Base-by-base conservation (phyloP, 2,797 vertebrate species). In the Leptoclinus maculatus region DNA sequence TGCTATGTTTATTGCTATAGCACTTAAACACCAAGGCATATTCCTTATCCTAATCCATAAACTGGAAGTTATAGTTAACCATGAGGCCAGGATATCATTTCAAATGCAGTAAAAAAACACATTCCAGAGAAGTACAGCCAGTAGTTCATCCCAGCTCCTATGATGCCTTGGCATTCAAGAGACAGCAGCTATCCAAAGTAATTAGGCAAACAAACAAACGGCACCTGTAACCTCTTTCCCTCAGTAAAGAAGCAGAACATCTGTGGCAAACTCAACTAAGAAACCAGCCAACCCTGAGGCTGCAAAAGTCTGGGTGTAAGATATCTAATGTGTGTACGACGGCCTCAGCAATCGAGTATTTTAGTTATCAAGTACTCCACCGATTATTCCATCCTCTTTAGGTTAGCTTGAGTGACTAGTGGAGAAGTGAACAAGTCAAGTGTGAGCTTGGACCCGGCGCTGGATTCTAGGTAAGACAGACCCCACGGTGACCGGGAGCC, bases 171-270 rank as follows among this genome's bases (percentile, higher is more conserved):
- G 80, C 78, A 64, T 74, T 71, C 17, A 54, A 51, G 81, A 83
- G 77, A 77, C 71, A 71, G 66, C 71, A 76, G 79, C 78, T 64
- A 77, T 75, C 72, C 72, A 58, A 39, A 25, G 62, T 87, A 88
- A 90, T 91, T 87, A 86, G 73, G 60, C 76, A 66, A 53, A 75
- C 62, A 19, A 85, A 83, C 72, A 83, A 47, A 32, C 79, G 56
- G 62, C 81, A 90, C 85, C 89, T 83, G 80, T 79, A 87, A 80
- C 70, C 76, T 83, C 14, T 76, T 83, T 73, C 78, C 36, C 41
- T 62, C 66, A 16, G 54, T 34, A 67, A 78, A 54, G 66, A 71
- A 77, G 25, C 69, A 72, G 45, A 87, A 76, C 70, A 87, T 81
- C 83, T 86, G 82, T 54, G 64, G 66, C 8, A 69, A 74, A 65